Base-by-base conservation (phyloP, 2,888 invertebrate genomes). In the Serrognathus titanus region DNA sequence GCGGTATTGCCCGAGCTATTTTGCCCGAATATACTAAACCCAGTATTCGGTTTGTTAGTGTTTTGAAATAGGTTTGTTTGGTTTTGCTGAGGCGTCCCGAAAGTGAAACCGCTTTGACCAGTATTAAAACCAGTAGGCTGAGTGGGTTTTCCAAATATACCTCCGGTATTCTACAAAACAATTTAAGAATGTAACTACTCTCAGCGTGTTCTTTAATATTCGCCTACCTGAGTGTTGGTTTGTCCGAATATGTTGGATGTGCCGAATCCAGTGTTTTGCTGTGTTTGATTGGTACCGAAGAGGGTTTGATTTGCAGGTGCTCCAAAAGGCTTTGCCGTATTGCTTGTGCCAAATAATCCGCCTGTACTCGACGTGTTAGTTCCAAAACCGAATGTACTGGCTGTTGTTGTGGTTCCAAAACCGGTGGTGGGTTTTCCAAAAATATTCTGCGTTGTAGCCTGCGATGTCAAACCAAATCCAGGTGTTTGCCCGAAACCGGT, bases 401-500 rank as follows among this genome's bases (percentile, higher is more conserved):
- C 43, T 11, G 58, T 43, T 8, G 58, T 75, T 3, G 84, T 75
- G 47, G 79, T 70, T 43, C 86, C 87, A 70, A 87, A 88, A 10
- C 78, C 83, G 49, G 83, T 78, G 63, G 79, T 81, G 51, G 82
- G 82, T 78, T 87, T 87, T 0, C 86, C 87, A 76, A 92, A 88
- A 38, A 89, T 80, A 48, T 83, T 80, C 0, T 83, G 80, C 36
- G 81, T 81, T 58, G 84, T 84, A 80, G 61, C 84, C 79, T 1
- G 85, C 78, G 54, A 79, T 76, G 2, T 80, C 79, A 83, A 81
- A 55, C 82, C 79, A 69, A 84, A 83, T 16, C 79, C 78, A 8
- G 73, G 72, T 24, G 79, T 71, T 50, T 80, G 72, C 38, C 83
- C 82, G 71, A 86, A 85, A 7, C 81, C 82, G 67, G 64, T 36